Percentiles rank a stretch among this genome's conserved stretches.
phyloP scores from a whole-genome alignment of 1,140 invertebrate genomes.

The Cydia splendana region DNA sequence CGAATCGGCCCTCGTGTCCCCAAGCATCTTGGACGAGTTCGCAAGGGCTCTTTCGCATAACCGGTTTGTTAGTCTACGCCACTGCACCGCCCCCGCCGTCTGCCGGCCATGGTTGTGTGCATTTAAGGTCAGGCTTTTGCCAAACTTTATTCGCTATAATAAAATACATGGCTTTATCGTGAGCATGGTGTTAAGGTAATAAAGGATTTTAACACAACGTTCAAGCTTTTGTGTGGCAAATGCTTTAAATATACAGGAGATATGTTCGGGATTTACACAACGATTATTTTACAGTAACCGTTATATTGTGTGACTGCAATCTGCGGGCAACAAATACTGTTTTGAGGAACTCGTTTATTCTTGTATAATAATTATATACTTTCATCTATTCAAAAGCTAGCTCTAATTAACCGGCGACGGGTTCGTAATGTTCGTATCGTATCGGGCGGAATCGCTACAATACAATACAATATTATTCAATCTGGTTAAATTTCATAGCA shows the following conservation, averaged over 20 bases:
- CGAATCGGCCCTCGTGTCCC: conserved; percentile 46
- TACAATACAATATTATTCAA: too few species aligned
- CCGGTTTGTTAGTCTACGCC: conserved; percentile 34
- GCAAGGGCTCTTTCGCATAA: conserved; percentile 64
- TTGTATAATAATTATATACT: too few species aligned
- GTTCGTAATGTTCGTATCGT: too few species aligned
- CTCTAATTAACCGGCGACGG: too few species aligned
- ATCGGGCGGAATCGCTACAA: too few species aligned
- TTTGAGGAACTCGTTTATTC: too few species aligned
- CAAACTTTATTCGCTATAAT: background rate
- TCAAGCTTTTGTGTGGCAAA: background rate
- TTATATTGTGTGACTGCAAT: background rate
- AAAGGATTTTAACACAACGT: background rate
- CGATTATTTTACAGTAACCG: background rate
- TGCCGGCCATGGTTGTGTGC: conserved; percentile 11
- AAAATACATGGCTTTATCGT: background rate
- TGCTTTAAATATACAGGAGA: background rate
- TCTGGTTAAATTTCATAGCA: too few species aligned
- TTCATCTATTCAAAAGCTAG: too few species aligned
- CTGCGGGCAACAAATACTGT: too few species aligned
- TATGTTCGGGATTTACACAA: background rate
- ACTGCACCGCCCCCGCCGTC: conserved; percentile 25
- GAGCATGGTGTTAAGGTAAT: background rate
- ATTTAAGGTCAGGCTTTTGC: conserved; percentile 27
- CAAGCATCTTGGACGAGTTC: conserved; percentile 48